Base-by-base conservation (phyloP, 2,113 vertebrate species). In the Recurvirostra avosetta region DNA sequence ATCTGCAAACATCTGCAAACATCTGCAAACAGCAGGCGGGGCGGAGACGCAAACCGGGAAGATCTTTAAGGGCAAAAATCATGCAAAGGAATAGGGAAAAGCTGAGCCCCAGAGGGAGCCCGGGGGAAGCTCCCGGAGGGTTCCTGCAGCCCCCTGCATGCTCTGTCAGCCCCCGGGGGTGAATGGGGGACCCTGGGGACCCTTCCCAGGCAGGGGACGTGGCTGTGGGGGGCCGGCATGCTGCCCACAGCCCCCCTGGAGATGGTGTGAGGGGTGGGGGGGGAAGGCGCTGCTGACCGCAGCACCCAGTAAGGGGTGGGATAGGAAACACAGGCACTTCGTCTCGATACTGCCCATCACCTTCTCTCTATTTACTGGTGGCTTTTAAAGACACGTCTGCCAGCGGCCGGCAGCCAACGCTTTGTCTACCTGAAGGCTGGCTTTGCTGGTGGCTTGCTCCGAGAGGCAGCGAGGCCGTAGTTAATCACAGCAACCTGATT, bases 321-420 rank as follows among this genome's bases (percentile, higher is more conserved):
- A 40, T 6, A 7, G 38, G n/a, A 38, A 62, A 17, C 0, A 1
- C 22, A 20, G 62, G 19, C 0, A 6, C 67, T 74, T 23, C 5
- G 0, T 30, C 56, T 41, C 2, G 1, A 26, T 20, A 4, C 45
- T 65, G 62, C 36, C 30, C n/a, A 3, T 34, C 0, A 0, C 47
- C 49, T 53, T 29, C 50, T 12, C 36, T 22, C 53, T 19, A 4
- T 13, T 36, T 27, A 34, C 16, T 4, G 17, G 9, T 0, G 2
- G 11, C 2, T 53, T 76, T 29, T 43, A 16, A 52, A 36, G 55
- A 8, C 50, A 12, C 3, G 0, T 27, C 43, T 79, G 71, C 20
- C 41, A 38, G 49, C 2, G 4, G 12, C 32, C 2, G 1, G 32
- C n/a, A 65, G 45, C 27, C 2, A 1, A 6, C 0, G 4, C 68